Evolutionary conservation across 1,140 invertebrate species (phyloP), one percentile per base, ranked within the genome.

Genomic region (Lucilia cuprina): DNA sequence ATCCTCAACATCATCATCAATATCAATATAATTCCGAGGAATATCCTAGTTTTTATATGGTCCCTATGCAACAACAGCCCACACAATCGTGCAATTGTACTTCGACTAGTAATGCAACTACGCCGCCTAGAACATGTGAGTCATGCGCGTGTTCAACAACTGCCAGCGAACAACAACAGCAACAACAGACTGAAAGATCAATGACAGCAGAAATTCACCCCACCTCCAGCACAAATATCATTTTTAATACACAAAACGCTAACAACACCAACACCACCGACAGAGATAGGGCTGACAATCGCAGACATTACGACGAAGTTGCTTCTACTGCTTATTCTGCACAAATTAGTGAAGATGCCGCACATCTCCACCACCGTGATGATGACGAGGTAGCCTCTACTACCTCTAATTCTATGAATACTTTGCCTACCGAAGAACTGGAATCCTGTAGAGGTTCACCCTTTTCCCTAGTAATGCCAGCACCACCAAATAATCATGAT

Each of bases 401-500:
- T 21, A 80, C 77, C 10, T 80, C 77, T 13, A 80, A 47, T 17
- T 80, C 77, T 25, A 80, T 80, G 41, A 50, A 80, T 80, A 80
- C 74, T n/a, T 80, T 80, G 13, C 77, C 77, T 21, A 17, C 77
- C n/a, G 77, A 80, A 13, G 77, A 80, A 13, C 10, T 80, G 41
- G 77, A 60, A n/a, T 19, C 83, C 74, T 74, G 77, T 82, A 47
- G 65, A 13, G 80, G 77, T 19, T 82, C 78, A 17, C 83, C 83
- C 17, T 82, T 74, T 74, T 84, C 83, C 4, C 35, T 84, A 50
- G 41, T 49, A 19, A 80, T 80, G 77, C 77, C 77, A 21, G 41
- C 41, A 21, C 77, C 77, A n/a, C 60, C 82, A n/a, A 34, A 55
- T 19, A 83, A 83, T 49, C 74, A 84, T 84, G 83, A 84, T n/a